Conservation (phyloP, 2,113 vertebrate genomes). For the Gymnorhina tibicen region DNA sequence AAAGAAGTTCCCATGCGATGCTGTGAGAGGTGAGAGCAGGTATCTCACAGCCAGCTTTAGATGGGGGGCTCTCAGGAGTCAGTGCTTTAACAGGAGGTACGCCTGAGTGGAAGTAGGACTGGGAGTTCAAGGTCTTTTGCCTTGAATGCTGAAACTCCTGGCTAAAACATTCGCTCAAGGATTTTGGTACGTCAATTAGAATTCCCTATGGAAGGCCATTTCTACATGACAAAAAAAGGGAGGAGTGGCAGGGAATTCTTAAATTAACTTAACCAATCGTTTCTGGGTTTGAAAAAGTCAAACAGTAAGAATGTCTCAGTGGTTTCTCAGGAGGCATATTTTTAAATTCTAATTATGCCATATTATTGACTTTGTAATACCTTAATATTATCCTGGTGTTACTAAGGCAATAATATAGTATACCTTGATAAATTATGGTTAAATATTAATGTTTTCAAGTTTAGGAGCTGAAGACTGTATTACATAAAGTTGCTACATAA, state of each 20-base stretch:
- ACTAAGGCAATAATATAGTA: neutral
- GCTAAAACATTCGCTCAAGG: neutral
- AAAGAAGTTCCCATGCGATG: rapidly evolving
- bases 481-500: neutral
- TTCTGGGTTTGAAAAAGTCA: neutral
- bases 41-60: neutral
- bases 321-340: neutral
- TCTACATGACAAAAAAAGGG: neutral
- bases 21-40: neutral
- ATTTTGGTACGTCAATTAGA: neutral
- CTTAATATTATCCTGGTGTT: neutral
- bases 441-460: neutral
- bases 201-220: neutral
- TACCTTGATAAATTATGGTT: neutral
- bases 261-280: neutral
- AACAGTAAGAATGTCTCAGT: neutral
- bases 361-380: neutral
- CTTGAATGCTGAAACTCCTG: neutral
- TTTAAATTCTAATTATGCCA: neutral
- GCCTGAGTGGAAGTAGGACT: neutral
- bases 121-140: neutral
- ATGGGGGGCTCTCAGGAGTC: neutral
- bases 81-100: neutral
- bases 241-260: neutral
- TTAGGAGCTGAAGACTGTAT: neutral